phyloP scores from a whole-genome alignment of 2,888 invertebrate genomes.

The Cabera pusaria region DNA sequence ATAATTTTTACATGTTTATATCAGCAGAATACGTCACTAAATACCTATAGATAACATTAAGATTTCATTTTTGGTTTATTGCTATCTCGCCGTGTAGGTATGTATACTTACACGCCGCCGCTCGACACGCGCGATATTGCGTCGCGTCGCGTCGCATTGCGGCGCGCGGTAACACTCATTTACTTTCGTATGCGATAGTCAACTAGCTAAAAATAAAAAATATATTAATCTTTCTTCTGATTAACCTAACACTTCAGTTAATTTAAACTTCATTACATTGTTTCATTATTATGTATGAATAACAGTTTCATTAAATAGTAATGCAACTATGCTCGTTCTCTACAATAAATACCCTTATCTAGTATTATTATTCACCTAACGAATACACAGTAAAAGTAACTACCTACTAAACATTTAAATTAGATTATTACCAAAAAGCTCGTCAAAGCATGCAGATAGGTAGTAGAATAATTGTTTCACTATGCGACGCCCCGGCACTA shows the following conservation, averaged over 20 bases:
- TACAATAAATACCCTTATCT: constrained; percentile 83
- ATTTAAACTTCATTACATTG: constrained; percentile 70
- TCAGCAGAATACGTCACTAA: constrained; percentile 80
- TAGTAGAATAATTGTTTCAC: constrained; percentile 77
- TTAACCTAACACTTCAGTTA: constrained; percentile 70
- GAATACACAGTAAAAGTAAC: constrained; percentile 81
- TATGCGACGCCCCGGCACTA: constrained; percentile 73
- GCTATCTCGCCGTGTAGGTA: constrained; percentile 73
- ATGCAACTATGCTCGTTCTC: constrained; percentile 77
- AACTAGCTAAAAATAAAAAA: constrained; percentile 83
- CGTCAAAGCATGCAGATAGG: constrained; percentile 83
- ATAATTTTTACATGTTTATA: constrained; percentile 76
- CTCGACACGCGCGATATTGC: constrained; percentile 28
- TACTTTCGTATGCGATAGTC: constrained; percentile 72
- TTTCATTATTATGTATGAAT: constrained; percentile 79
- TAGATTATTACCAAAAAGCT: constrained; percentile 84
- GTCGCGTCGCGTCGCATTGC: too few species aligned
- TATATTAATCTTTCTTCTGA: constrained; percentile 79
- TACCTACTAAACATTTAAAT: constrained; percentile 79
- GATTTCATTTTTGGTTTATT: constrained; percentile 82
- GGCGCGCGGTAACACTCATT: constrained; percentile 63
- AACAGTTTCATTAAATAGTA: constrained; percentile 70
- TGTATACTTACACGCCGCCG: constrained; percentile 57
- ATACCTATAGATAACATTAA: constrained; percentile 77
- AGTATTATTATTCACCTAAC: constrained; percentile 75